phyloP scores from a whole-genome alignment of 2,888 invertebrate genomes.

The Drosophila austrosaltans region DNA sequence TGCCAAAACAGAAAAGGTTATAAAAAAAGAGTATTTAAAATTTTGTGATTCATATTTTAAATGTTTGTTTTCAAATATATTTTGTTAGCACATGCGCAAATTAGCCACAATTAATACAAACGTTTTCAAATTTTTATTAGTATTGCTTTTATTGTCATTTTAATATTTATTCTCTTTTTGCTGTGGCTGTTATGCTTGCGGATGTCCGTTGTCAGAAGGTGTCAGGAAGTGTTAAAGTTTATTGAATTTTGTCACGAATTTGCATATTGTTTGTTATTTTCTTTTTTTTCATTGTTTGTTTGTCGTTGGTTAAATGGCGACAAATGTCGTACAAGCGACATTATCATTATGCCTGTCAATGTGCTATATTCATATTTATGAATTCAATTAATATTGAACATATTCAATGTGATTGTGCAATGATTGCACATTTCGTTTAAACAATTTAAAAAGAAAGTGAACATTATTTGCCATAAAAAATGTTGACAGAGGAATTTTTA shows the following conservation, averaged over 20 bases:
- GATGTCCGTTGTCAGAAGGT: constrained; percentile 36
- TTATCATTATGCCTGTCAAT: constrained; percentile 46
- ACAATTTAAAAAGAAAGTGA: constrained; percentile 1
- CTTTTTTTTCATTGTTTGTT: constrained; percentile 10
- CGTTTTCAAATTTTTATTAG: constrained; percentile 17
- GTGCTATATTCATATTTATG: constrained; percentile 51
- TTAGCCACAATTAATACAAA: constrained; percentile 26
- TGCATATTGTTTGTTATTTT: constrained; percentile 47
- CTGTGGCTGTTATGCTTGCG: constrained; percentile 11
- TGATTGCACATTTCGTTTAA: constrained; percentile 24
- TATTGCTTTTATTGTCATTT: constrained; percentile 45
- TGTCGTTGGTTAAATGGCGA: constrained; percentile 42
- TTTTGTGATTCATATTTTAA: neutral
- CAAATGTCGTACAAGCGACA: constrained; percentile 56
- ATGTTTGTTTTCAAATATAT: neutral
- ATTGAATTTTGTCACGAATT: constrained; percentile 41
- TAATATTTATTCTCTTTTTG: constrained; percentile 39
- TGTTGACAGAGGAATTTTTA: neutral
- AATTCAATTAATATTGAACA: constrained; percentile 53
- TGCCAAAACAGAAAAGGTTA: too few relatives aligned
- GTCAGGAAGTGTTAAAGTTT: constrained; percentile 20
- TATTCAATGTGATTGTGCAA: constrained; percentile 33
- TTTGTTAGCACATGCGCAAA: constrained; percentile 31
- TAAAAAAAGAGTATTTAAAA: neutral
- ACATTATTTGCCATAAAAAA: neutral